Percentiles rank a stretch among this genome's conserved stretches.
Evolutionary conservation across 2,113 vertebrate species (phyloP).

Genomic region (Rhegmatorhina hoffmannsi): DNA sequence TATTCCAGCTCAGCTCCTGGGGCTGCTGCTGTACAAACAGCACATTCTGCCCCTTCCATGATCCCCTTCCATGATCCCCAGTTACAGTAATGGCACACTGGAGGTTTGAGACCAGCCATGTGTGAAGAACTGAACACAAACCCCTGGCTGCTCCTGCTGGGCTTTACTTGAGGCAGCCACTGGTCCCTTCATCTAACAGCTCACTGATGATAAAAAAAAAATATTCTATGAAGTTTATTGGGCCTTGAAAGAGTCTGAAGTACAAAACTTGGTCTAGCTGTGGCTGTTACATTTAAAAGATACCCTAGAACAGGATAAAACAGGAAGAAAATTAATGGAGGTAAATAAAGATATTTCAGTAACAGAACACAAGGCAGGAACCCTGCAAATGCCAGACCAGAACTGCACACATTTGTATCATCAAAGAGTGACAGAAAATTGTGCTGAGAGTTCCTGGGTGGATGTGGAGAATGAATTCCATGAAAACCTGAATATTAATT

Average conservation of each 20-base stretch:
- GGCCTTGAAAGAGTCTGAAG: background rate
- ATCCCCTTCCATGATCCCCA: background rate
- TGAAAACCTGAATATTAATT: background rate
- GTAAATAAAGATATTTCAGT: background rate
- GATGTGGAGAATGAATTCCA: background rate
- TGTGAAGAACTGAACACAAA: background rate
- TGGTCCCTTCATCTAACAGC: background rate
- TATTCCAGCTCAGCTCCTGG: background rate
- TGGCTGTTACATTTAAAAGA: background rate
- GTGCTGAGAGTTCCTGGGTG: background rate
- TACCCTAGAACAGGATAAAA: background rate
- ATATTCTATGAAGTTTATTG: background rate
- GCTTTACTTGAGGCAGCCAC: background rate
- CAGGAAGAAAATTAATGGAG: background rate
- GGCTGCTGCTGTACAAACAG: background rate
- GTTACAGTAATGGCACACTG: background rate
- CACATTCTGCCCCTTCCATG: background rate
- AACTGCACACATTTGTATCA: background rate
- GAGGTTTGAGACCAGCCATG: background rate
- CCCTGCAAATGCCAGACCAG: background rate
- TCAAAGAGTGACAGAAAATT: background rate
- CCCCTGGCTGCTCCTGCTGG: background rate
- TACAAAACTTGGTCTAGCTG: background rate
- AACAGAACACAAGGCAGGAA: background rate
- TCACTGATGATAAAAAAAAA: background rate